Conservation (phyloP, 2,113 vertebrate species). For the Hippopotamus amphibius region DNA sequence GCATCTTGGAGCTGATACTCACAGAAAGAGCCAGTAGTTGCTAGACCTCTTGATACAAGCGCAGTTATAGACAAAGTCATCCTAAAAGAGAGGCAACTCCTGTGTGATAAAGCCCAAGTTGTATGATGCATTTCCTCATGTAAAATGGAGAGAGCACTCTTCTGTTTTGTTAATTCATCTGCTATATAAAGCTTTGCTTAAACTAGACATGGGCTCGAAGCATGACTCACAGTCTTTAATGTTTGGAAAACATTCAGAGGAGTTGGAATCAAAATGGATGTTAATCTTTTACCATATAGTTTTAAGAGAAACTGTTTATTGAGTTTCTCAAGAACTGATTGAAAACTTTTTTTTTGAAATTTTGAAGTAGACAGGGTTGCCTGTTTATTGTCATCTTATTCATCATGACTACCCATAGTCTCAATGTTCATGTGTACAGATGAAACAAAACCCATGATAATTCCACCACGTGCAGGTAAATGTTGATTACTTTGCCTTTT, state of each 20-base stretch:
- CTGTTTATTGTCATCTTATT: neutral
- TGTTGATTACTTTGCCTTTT: conserved; percentile 3
- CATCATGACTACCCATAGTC: neutral
- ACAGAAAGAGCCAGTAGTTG: neutral
- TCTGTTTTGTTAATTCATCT: conserved; percentile 51
- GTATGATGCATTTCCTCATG: neutral
- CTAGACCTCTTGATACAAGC: neutral
- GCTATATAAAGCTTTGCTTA: conserved; percentile 53
- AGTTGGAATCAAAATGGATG: conserved; percentile 52
- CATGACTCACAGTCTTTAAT: conserved; percentile 62
- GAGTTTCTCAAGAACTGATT: conserved; percentile 30
- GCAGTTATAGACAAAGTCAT: neutral
- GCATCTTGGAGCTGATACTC: neutral
- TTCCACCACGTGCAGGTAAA: neutral
- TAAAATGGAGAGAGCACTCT: neutral
- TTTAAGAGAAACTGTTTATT: neutral
- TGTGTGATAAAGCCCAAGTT: neutral
- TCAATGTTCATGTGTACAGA: neutral
- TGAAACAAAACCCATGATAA: neutral
- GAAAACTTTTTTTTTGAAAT: neutral
- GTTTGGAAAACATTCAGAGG: conserved; percentile 69
- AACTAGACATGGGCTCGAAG: conserved; percentile 55
- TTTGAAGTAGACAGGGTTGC: neutral
- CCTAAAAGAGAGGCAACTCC: neutral
- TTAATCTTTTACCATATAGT: neutral